A percentile compares a stretch with the other conserved stretches of the same genome.
Evolutionary conservation across 2,113 vertebrate genomes (phyloP).

Genomic region (Aptenodytes patagonicus): DNA sequence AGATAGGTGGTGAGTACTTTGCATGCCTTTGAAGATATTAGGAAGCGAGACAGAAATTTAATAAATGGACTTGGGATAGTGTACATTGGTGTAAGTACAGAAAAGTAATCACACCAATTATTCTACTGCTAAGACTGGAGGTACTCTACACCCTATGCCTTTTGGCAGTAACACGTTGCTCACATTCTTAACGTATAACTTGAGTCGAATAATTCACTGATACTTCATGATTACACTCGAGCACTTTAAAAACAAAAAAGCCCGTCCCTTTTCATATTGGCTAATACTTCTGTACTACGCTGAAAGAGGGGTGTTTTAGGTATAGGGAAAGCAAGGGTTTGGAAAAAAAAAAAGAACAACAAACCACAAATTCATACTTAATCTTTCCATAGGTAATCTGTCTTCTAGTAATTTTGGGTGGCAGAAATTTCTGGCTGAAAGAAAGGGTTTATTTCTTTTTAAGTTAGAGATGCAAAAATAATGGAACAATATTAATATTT

Average conservation of each 20-base stretch:
- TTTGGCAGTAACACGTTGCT: background rate
- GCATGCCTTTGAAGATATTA: background rate
- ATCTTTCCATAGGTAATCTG: background rate
- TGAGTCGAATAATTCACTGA: background rate
- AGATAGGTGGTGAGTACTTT: background rate
- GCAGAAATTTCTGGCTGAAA: background rate
- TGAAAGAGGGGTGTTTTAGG: background rate
- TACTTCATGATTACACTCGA: background rate
- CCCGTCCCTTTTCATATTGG: accelerated
- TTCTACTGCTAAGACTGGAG: background rate
- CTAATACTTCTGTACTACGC: background rate
- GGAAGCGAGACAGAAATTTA: background rate
- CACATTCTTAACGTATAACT: background rate
- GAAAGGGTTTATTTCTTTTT: background rate
- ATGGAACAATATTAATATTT: background rate
- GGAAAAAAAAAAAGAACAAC: background rate
- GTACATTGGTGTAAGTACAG: background rate
- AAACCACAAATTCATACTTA: background rate
- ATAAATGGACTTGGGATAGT: background rate
- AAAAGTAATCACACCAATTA: background rate
- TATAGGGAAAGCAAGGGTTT: background rate
- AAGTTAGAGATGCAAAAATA: background rate
- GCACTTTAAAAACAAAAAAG: background rate
- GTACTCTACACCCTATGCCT: background rate
- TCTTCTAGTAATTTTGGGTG: background rate